These are phyloP conservation scores for Globodera ellingtonae DNA, from an alignment of 1,140 invertebrate species.

Conservation along the genomic window DNA sequence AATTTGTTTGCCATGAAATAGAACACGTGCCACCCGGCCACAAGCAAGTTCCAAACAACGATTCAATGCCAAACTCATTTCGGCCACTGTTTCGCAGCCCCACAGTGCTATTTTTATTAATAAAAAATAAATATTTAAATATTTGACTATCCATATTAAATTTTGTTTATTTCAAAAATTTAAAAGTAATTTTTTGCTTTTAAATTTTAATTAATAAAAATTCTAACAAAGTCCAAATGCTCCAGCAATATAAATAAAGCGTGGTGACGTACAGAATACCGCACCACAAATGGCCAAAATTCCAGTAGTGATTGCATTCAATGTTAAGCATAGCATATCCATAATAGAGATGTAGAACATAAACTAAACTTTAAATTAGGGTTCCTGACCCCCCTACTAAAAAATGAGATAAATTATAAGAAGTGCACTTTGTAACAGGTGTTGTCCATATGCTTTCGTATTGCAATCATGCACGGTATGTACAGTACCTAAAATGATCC, in stretches of 20 bases:
- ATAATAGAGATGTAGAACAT: slow-evolving; percentile 39
- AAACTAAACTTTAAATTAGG: background rate
- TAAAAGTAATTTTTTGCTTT: too few relatives aligned
- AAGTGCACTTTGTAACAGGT: slow-evolving; percentile 18
- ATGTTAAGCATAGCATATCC: slow-evolving; percentile 25
- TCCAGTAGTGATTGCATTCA: slow-evolving; percentile 34
- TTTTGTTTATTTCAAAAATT: too few relatives aligned
- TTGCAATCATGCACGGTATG: slow-evolving; percentile 38
- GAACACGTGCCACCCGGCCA: background rate
- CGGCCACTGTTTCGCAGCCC: slow-evolving; percentile 21
- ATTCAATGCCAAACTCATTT: slow-evolving; percentile 28
- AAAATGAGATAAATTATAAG: background rate
- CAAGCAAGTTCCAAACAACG: slow-evolving; percentile 23
- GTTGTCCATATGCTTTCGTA: slow-evolving; percentile 35
- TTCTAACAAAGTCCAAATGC: slow-evolving; percentile 16
- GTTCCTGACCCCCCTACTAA: background rate
- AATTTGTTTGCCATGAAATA: slow-evolving; percentile 30
- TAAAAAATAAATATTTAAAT: background rate
- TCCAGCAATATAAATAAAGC: slow-evolving; percentile 23
- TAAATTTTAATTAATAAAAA: background rate
- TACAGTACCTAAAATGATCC: slow-evolving; percentile 30
- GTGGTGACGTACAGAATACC: slow-evolving; percentile 19
- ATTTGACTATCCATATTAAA: background rate
- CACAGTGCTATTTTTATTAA: slow-evolving; percentile 11
- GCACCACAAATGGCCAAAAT: slow-evolving; percentile 12